phyloP scores from a whole-genome alignment of 2,113 vertebrate genomes.

The Catharus bicknelli region DNA sequence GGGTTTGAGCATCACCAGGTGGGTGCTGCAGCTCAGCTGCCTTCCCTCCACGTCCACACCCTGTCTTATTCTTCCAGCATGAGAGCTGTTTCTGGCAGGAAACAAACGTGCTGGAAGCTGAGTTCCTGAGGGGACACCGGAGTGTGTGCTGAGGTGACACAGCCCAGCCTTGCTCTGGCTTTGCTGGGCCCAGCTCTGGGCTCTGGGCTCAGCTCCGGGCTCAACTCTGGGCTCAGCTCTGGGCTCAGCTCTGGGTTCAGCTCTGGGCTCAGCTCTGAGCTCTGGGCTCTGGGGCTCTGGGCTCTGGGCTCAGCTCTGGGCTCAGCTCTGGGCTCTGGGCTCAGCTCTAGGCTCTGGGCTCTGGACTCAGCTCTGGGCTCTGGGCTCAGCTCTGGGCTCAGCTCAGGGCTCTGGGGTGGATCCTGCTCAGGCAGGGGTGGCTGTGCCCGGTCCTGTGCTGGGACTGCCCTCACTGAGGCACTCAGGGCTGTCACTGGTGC shows the following conservation, averaged over 20 bases:
- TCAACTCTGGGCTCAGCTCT: no score
- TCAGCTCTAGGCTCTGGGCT: no score
- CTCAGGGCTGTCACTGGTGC: accelerated
- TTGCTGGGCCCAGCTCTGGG: background rate
- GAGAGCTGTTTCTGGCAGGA: background rate
- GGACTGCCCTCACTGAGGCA: accelerated
- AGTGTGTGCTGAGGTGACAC: background rate
- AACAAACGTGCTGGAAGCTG: background rate
- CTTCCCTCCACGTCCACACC: background rate
- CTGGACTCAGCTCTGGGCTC: no score
- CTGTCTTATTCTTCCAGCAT: background rate
- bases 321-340: background rate
- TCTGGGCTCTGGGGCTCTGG: no score
- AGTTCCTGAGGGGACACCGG: background rate
- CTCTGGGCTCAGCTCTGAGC: no score
- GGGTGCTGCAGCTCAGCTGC: background rate
- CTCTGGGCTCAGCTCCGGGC: no score
- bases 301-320: no score
- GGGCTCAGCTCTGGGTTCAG: no score
- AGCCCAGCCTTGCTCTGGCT: background rate
- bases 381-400: no score
- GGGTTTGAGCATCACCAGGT: background rate
- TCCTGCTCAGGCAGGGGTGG: background rate
- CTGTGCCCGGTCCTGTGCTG: accelerated
- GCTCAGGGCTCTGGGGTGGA: background rate